phyloP scores from a whole-genome alignment of 2,113 vertebrate species.

The Sylvilagus bachmani region DNA sequence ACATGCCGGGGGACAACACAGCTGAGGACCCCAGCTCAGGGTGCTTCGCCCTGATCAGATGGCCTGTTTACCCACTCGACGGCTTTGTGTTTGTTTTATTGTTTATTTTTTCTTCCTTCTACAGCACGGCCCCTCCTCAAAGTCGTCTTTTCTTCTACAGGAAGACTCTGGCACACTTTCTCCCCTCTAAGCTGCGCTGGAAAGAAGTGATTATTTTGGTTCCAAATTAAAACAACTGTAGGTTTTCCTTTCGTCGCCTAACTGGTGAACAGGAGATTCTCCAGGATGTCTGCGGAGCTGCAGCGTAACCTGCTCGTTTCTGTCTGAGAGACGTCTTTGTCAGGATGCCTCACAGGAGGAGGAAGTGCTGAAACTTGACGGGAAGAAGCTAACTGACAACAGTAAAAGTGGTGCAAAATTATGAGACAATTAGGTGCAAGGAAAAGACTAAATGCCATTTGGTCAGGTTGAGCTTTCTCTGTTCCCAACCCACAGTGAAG shows the following conservation, averaged over 20 bases:
- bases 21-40: not conserved
- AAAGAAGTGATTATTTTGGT: conserved; percentile 75
- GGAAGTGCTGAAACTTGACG: conserved; percentile 19
- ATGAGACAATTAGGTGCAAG: not conserved
- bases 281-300: conserved; percentile 65
- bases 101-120: not conserved
- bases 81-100: conserved; percentile 44
- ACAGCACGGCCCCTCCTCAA: not conserved
- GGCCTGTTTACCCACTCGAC: conserved; percentile 36
- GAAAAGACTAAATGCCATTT: not conserved
- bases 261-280: conserved; percentile 69
- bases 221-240: conserved; percentile 75
- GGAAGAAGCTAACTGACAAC: not conserved
- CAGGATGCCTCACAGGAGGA: conserved; percentile 57
- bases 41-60: not conserved
- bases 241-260: conserved; percentile 65
- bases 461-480: conserved; percentile 33
- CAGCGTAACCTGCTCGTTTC: conserved; percentile 67
- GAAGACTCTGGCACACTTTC: not conserved
- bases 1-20: not conserved
- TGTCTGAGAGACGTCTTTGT: conserved; percentile 75
- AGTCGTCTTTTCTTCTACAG: conserved; percentile 41
- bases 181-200: conserved; percentile 33
- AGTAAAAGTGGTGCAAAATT: conserved; percentile 30
- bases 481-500: not conserved